Percentiles rank a stretch among this genome's conserved stretches.
Conservation (phyloP, 2,797 vertebrate genomes). For the Pachyuromys duprasi region DNA sequence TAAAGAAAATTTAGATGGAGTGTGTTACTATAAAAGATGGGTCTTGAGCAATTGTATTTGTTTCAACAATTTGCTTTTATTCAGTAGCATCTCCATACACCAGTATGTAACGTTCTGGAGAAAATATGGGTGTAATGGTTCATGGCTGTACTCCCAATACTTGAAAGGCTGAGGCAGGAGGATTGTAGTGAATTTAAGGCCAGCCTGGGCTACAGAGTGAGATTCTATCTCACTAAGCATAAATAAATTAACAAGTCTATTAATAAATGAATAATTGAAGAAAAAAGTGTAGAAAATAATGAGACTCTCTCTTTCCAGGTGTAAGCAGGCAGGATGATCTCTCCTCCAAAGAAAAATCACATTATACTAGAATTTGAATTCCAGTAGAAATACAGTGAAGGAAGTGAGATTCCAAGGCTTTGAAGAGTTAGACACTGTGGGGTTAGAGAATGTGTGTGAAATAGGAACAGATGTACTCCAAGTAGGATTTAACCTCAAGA, state of each 20-base stretch:
- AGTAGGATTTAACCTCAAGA: neutral
- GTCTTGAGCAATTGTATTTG: constrained; percentile 6
- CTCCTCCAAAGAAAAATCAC: neutral
- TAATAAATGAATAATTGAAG: neutral
- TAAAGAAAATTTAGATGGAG: neutral
- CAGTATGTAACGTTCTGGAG: neutral
- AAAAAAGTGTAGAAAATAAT: neutral
- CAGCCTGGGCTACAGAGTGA: neutral
- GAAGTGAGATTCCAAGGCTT: neutral
- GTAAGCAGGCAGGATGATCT: neutral
- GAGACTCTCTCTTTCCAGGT: neutral
- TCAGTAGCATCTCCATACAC: neutral
- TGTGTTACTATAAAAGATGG: neutral
- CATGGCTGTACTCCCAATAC: neutral
- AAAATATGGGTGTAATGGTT: neutral
- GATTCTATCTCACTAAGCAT: neutral
- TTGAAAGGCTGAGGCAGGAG: neutral
- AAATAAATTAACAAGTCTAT: neutral
- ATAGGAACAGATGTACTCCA: neutral
- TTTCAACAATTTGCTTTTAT: constrained; percentile 37
- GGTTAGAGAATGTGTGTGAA: neutral
- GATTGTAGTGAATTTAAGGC: neutral
- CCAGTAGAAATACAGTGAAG: neutral
- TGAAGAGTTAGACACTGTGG: neutral
- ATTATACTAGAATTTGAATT: constrained; percentile 15